Evolutionary conservation across 1,140 invertebrate genomes (phyloP).

Genomic region (Eriosoma lanigerum): DNA sequence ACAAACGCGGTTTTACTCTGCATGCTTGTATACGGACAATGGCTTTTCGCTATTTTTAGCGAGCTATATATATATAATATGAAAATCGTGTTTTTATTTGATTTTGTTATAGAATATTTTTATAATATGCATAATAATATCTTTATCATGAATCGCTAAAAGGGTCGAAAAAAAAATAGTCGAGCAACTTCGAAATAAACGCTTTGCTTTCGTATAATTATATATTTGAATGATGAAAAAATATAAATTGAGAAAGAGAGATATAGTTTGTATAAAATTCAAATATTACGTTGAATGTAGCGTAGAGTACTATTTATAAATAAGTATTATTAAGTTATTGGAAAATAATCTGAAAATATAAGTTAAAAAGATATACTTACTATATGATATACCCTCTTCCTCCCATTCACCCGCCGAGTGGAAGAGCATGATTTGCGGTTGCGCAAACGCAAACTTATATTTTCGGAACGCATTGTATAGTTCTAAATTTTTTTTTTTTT

Average conservation of each 20-base stretch:
- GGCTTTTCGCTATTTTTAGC: constrained; percentile 24
- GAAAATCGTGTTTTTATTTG: neutral
- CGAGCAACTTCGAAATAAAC: neutral
- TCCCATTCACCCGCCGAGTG: no score
- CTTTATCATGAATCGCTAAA: neutral
- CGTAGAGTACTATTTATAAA: neutral
- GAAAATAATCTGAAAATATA: constrained; percentile 20
- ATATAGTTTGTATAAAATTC: constrained; percentile 35
- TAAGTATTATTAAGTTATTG: neutral
- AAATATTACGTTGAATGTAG: constrained; percentile 25
- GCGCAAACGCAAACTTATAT: neutral
- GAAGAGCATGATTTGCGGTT: neutral
- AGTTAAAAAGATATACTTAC: neutral
- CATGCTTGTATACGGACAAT: constrained; percentile 33
- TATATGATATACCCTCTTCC: neutral
- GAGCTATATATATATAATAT: constrained; percentile 9
- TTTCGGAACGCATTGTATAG: neutral
- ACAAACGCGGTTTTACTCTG: constrained; percentile 18
- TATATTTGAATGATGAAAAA: neutral
- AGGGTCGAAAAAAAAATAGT: neutral
- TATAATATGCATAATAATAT: neutral
- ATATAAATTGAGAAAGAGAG: constrained; percentile 29
- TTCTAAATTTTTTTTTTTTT: neutral
- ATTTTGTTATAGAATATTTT: neutral
- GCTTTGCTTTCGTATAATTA: constrained; percentile 2